Conservation (phyloP, 1,140 invertebrate genomes). For the Platyura marginata region DNA sequence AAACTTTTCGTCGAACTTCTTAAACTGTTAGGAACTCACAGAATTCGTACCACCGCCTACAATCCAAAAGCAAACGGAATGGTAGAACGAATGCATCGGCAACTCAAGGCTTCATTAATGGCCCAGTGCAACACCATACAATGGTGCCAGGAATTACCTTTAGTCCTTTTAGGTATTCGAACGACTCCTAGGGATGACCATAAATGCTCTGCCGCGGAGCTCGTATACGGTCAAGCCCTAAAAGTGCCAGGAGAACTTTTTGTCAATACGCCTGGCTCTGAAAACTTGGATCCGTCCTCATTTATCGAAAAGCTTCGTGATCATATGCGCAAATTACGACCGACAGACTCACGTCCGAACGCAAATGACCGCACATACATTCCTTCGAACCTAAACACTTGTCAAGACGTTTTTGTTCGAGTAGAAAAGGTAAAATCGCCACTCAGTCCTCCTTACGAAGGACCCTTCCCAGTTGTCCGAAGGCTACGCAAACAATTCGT, state of each 20-base stretch:
- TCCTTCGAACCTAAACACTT: too few species aligned
- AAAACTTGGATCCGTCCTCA: background rate
- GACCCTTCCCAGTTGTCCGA: too few species aligned
- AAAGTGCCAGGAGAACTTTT: slow-evolving; percentile 21
- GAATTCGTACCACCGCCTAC: slow-evolving; percentile 11
- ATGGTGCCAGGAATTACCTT: slow-evolving; percentile 16
- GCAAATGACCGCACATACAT: too few species aligned
- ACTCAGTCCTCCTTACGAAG: too few species aligned
- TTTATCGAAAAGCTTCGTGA: slow-evolving; percentile 8
- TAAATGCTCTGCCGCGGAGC: slow-evolving; percentile 11
- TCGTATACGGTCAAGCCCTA: slow-evolving; percentile 14
- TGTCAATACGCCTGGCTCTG: background rate
- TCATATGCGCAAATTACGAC: slow-evolving; percentile 6
- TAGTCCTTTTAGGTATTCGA: slow-evolving; percentile 15
- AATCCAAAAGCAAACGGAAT: slow-evolving; percentile 16
- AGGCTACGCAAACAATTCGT: too few species aligned
- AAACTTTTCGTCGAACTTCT: slow-evolving; percentile 9
- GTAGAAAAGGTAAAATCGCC: too few species aligned
- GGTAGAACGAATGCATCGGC: slow-evolving; percentile 14
- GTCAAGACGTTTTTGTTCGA: too few species aligned
- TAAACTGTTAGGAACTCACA: slow-evolving; percentile 7
- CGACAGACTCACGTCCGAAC: slow-evolving; percentile 7
- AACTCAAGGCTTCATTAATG: slow-evolving; percentile 13
- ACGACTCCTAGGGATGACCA: slow-evolving; percentile 7
- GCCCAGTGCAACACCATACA: background rate